Conservation (phyloP, 2,888 invertebrate species). For the Allygus modestus region DNA sequence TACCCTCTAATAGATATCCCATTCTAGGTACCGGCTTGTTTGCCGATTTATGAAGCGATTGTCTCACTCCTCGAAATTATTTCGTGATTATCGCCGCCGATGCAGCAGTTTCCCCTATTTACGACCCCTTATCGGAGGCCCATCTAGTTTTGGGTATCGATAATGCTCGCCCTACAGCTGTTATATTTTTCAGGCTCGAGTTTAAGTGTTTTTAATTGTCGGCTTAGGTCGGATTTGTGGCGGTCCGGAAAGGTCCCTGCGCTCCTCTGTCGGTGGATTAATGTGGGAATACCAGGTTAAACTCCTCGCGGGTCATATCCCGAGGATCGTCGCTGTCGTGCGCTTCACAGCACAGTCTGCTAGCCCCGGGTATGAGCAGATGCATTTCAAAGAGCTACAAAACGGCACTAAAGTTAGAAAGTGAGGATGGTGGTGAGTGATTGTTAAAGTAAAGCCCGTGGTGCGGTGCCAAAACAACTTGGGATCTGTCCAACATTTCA, state of each 20-base stretch:
- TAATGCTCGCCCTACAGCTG: slow-evolving; percentile 27
- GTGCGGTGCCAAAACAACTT: neutral
- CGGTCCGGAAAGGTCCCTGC: neutral
- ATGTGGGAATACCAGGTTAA: neutral
- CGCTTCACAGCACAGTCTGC: no score
- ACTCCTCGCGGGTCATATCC: no score
- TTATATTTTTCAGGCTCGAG: slow-evolving; percentile 20
- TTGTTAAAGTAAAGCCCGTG: slow-evolving; percentile 1
- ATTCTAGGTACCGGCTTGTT: slow-evolving; percentile 43
- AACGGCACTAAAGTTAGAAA: slow-evolving; percentile 8
- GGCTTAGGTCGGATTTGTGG: slow-evolving; percentile 32
- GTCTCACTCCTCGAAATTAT: slow-evolving; percentile 26
- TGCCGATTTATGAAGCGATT: slow-evolving; percentile 50
- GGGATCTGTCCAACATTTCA: slow-evolving; percentile 24
- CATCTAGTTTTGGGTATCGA: slow-evolving; percentile 20
- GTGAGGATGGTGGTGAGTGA: slow-evolving; percentile 16
- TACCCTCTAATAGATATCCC: slow-evolving; percentile 54
- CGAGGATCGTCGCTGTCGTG: no score
- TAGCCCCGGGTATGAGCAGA: no score
- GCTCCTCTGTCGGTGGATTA: neutral
- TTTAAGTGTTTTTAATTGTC: slow-evolving; percentile 50
- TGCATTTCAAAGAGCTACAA: slow-evolving; percentile 3
- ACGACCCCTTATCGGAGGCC: slow-evolving; percentile 9
- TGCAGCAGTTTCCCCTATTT: slow-evolving; percentile 16
- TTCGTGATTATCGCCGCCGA: slow-evolving; percentile 27